Conservation (phyloP, 2,888 invertebrate genomes). For the Pristionchus fissidentatus region DNA sequence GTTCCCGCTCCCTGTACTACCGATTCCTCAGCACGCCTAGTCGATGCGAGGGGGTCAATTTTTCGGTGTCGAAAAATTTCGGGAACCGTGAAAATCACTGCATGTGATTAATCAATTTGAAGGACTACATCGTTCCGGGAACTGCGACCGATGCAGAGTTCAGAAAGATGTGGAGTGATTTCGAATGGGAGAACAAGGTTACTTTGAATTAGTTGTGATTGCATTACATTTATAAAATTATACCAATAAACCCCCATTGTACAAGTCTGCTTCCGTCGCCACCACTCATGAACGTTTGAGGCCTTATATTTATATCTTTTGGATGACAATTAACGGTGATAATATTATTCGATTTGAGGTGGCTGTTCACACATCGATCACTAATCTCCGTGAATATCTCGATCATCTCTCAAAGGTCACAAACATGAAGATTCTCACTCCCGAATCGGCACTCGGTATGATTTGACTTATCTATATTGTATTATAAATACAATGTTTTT, state of each 20-base stretch:
- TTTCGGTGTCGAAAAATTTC: no score
- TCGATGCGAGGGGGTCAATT: no score
- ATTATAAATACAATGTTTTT: background rate
- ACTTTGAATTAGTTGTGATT: background rate
- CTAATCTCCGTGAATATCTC: conserved; percentile 92
- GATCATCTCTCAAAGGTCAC: conserved; percentile 92
- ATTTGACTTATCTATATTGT: background rate
- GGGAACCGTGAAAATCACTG: background rate
- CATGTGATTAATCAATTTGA: conserved; percentile 78
- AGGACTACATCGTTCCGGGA: conserved; percentile 92
- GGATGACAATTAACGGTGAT: background rate
- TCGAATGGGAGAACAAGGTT: conserved; percentile 99
- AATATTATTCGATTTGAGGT: conserved; percentile 78
- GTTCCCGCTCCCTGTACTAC: no score
- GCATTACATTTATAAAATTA: background rate
- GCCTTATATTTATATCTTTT: background rate
- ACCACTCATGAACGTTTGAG: background rate
- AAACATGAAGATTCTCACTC: conserved; percentile 99
- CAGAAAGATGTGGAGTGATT: conserved; percentile 99
- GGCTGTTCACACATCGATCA: conserved; percentile 91
- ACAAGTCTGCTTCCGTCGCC: background rate
- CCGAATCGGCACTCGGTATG: conserved; percentile 82
- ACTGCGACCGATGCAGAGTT: conserved; percentile 95
- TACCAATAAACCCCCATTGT: no score
- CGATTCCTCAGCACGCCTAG: no score